Conservation (phyloP, 2,113 vertebrate species). For the Clarias gariepinus region DNA sequence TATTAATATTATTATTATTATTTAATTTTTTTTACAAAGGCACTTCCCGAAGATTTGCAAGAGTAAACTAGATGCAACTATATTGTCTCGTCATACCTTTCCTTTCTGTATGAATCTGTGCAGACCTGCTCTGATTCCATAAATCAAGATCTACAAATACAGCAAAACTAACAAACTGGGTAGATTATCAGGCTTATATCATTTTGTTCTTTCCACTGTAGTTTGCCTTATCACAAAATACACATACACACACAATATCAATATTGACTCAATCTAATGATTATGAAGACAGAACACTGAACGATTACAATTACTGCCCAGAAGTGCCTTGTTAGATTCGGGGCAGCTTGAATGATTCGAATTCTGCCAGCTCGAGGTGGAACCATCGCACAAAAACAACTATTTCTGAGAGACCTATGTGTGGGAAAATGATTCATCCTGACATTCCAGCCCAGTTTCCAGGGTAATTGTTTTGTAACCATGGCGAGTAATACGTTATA, state of each 20-base stretch:
- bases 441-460: slow-evolving; percentile 10
- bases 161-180: background rate
- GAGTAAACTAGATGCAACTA: background rate
- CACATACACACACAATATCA: background rate
- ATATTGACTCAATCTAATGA: background rate
- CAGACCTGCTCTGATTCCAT: background rate
- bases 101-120: no score
- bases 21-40: no score
- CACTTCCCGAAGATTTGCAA: background rate
- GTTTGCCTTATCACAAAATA: background rate
- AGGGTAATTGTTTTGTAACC: slow-evolving; percentile 4
- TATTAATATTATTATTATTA: background rate
- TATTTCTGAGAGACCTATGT: background rate
- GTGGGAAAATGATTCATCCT: background rate
- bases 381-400: background rate
- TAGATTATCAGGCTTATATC: background rate
- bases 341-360: background rate
- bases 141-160: background rate
- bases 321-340: background rate
- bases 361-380: background rate
- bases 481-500: slow-evolving; percentile 3
- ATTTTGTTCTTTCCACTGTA: background rate
- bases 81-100: background rate
- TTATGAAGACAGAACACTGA: background rate
- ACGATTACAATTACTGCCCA: background rate